Conservation (phyloP, 2,797 vertebrate species). For the Fringilla coelebs region DNA sequence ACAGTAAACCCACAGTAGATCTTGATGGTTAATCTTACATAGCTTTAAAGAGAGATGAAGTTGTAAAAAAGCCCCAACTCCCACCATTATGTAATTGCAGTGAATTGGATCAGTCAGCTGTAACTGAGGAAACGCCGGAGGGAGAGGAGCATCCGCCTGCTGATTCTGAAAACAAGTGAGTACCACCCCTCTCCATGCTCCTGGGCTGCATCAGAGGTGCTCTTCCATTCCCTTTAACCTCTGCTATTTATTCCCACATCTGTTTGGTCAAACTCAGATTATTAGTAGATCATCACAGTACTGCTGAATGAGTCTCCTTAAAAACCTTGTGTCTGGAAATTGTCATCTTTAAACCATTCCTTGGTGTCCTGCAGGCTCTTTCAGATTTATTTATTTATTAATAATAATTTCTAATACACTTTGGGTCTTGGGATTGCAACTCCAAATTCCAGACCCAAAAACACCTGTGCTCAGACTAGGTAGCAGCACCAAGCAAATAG, state of each 20-base stretch:
- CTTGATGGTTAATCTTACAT: background rate
- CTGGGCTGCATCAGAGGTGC: background rate
- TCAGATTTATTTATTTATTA: background rate
- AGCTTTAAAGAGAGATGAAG: background rate
- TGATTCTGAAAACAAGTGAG: slow-evolving; percentile 98
- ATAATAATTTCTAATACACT: background rate
- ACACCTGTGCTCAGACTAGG: background rate
- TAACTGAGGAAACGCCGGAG: slow-evolving; percentile 89
- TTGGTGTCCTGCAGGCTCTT: background rate
- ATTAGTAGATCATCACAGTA: rapidly evolving
- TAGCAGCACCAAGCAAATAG: background rate
- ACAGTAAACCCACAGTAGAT: background rate
- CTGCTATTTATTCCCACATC: background rate
- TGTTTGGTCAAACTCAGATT: background rate
- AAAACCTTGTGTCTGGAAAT: background rate
- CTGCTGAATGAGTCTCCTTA: background rate
- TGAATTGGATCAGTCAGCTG: slow-evolving; percentile 89
- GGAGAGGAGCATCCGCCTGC: slow-evolving; percentile 91
- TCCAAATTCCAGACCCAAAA: background rate
- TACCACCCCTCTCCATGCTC: background rate
- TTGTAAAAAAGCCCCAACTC: background rate
- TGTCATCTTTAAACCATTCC: background rate
- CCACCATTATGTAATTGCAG: slow-evolving; percentile 76
- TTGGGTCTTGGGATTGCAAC: background rate
- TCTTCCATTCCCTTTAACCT: background rate